These are phyloP conservation scores for Drosophila parthenogenetica DNA, from an alignment of 2,888 invertebrate species.

Conservation along the genomic window DNA sequence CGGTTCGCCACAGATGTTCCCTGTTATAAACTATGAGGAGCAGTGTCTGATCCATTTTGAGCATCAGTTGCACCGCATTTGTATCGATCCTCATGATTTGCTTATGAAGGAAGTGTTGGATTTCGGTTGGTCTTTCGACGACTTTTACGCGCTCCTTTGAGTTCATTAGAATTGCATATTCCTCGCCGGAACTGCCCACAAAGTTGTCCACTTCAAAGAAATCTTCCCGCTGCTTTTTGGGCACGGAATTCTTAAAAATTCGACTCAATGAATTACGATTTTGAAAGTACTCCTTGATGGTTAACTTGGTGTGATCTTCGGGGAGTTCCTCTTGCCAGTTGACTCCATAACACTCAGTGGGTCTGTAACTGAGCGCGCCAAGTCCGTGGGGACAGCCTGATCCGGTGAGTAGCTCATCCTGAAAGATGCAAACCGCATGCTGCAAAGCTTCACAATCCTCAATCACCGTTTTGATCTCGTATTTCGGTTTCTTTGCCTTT, in stretches of 20 bases:
- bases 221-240: constrained; percentile 13
- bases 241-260: constrained; percentile 50
- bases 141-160: constrained; percentile 51
- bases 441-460: constrained; percentile 61
- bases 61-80: constrained; percentile 59
- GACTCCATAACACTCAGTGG: constrained; percentile 78
- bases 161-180: constrained; percentile 65
- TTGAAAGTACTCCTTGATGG: constrained; percentile 61
- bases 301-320: constrained; percentile 26
- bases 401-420: constrained; percentile 52
- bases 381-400: constrained; percentile 72
- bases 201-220: constrained; percentile 51
- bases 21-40: constrained; percentile 87
- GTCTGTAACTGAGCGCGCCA: constrained; percentile 69
- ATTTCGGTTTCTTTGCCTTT: background rate
- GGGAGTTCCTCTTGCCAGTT: constrained; percentile 34
- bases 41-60: constrained; percentile 76
- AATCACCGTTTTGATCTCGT: background rate
- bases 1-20: constrained; percentile 86
- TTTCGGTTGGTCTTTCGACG: constrained; percentile 13
- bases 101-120: constrained; percentile 55
- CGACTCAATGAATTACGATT: constrained; percentile 59
- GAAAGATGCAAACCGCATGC: constrained; percentile 76
- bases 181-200: constrained; percentile 24
- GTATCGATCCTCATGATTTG: constrained; percentile 32